A percentile compares a stretch with the other conserved stretches of the same genome.
These are phyloP conservation scores for Alligator sinensis DNA, from an alignment of 2,113 vertebrate species.

Conservation along the genomic window DNA sequence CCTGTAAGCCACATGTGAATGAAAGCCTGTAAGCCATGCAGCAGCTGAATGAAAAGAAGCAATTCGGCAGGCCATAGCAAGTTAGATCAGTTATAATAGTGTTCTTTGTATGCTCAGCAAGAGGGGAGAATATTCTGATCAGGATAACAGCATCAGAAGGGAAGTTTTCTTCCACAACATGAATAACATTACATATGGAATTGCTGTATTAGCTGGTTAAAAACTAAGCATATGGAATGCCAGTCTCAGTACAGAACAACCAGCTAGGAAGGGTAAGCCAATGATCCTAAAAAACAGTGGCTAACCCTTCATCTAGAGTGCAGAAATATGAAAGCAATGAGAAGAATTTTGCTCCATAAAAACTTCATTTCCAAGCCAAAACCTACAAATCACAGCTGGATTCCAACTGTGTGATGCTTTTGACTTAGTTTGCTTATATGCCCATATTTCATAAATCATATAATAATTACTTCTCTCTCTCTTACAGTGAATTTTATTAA, in stretches of 20 bases:
- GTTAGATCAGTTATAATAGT: background rate
- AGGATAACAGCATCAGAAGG: background rate
- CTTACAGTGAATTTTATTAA: background rate
- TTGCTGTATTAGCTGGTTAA: background rate
- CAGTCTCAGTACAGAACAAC: background rate
- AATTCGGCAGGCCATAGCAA: background rate
- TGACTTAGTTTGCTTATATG: background rate
- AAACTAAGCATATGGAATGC: accelerated
- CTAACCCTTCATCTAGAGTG: background rate
- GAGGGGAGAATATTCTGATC: background rate
- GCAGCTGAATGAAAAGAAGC: background rate
- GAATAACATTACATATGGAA: accelerated
- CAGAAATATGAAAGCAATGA: background rate
- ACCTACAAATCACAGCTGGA: background rate
- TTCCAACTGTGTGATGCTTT: background rate
- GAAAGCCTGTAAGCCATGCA: background rate
- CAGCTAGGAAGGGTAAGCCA: background rate
- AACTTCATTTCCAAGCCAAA: background rate
- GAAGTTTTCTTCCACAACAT: background rate
- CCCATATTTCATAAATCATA: background rate
- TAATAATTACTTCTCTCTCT: background rate
- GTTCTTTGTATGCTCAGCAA: background rate
- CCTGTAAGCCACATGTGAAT: background rate
- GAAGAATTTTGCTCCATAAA: background rate
- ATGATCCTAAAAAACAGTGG: background rate